Evolutionary conservation across 1,140 invertebrate species (phyloP), one percentile per base, ranked within the genome.

Genomic region (Pollicipes pollicipes): DNA sequence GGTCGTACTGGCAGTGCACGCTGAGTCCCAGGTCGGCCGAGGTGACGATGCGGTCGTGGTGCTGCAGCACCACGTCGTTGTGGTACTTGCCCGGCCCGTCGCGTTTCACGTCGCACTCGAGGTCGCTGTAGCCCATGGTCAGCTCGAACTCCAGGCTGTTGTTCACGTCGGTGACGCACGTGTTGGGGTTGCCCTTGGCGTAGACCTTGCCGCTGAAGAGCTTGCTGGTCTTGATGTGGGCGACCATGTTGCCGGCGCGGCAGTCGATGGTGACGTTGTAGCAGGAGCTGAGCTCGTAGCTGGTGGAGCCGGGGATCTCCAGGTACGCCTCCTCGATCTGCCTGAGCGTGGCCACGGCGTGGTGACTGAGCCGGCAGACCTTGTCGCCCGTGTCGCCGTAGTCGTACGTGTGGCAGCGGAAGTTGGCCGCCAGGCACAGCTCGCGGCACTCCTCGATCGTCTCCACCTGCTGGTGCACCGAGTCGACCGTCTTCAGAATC

Each of bases 241-340:
- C 83, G 2, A 82, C 75, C 82, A 84, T 82, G 70, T 83, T 80
- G 8, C 79, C 76, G 17, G 83, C 77, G 45, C 79, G 76, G 76
- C 93, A 96, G 78, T 94, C 90, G 75, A 95, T 92, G 75, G 89
- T 91, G 28, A 95, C 91, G 79, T 95, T 95, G 84, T 95, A 96
- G 79, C 93, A 96, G 10, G 93, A 93, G 73, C 90, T 89, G 68
- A 96, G 81, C 81, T 96, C 93, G 80, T 93, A 95, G 16, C 92
- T 95, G 1, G 78, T 75, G 27, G 82, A 78, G 3, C 77, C 80
- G 27, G 78, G 76, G 66, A 82, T 78, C 17, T 80, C 77, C 30
- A 84, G 72, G 73, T 84, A 84, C 0, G 83, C 82, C 69, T 83
- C 82, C 67, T 82, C 75, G 70, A 82, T 80, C 72, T 83, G 80